These are phyloP conservation scores for Heliconius cydno DNA, from an alignment of 2,888 invertebrate species.

Conservation along the genomic window DNA sequence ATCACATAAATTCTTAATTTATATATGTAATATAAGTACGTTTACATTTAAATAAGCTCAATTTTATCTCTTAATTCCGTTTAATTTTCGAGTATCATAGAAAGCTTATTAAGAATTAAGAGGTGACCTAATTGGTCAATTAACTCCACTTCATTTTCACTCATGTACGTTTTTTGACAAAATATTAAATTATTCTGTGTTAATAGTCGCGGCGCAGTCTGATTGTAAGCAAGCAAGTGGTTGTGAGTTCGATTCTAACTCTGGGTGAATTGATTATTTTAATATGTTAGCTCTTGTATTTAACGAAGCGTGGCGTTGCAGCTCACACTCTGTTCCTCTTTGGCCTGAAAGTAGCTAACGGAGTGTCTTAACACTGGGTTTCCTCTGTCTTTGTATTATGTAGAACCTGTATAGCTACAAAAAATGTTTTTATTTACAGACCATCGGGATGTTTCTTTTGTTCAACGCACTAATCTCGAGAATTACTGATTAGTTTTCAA, in stretches of 20 bases:
- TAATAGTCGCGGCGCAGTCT: not conserved
- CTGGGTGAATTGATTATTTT: not conserved
- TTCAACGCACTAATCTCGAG: no score
- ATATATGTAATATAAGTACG: not conserved
- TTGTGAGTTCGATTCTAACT: not conserved
- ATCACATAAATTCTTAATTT: not conserved
- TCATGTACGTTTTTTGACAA: slow-evolving; percentile 7
- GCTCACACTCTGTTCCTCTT: no score
- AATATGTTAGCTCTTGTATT: no score
- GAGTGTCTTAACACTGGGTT: no score
- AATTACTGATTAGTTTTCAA: no score
- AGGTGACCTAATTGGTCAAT: slow-evolving; percentile 29
- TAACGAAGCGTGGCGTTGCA: no score
- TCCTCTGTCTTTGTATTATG: no score
- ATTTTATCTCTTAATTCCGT: not conserved
- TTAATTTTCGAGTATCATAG: slow-evolving; percentile 19
- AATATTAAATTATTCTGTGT: slow-evolving; percentile 3
- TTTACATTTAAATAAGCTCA: slow-evolving; percentile 43
- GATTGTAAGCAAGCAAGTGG: not conserved
- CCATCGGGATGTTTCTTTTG: no score
- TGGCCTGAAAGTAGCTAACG: no score
- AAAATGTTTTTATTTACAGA: no score
- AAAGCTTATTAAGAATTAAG: slow-evolving; percentile 24
- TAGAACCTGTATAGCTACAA: no score
- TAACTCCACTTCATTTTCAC: slow-evolving; percentile 20